Evolutionary conservation across 1,140 invertebrate genomes (phyloP).

Genomic region (Neuroterus valhalla): DNA sequence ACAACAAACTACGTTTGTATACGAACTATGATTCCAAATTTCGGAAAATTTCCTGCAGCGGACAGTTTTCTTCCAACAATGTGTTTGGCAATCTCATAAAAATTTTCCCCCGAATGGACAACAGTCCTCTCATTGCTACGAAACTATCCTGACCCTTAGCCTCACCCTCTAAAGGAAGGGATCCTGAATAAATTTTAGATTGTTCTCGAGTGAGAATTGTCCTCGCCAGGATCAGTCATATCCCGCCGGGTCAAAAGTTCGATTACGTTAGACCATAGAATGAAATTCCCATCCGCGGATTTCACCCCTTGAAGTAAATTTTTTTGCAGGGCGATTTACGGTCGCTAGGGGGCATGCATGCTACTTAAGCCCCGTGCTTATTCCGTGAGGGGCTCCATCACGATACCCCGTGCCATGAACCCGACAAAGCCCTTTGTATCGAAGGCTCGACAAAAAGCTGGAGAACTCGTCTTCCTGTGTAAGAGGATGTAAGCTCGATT

Average conservation of each 20-base stretch:
- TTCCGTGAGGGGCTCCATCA: conserved; percentile 50
- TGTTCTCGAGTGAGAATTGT: conserved; percentile 17
- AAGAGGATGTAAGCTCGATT: conserved; percentile 53
- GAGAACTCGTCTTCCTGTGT: conserved; percentile 52
- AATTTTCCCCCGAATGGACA: too few species aligned
- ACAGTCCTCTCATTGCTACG: too few species aligned
- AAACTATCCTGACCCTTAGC: too few species aligned
- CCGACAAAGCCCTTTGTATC: conserved; percentile 53
- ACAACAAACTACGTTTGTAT: too few species aligned
- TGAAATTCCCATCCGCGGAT: conserved; percentile 54
- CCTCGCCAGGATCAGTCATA: conserved; percentile 13
- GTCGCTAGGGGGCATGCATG: conserved; percentile 45
- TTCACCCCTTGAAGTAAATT: conserved; percentile 44
- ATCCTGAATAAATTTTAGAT: too few species aligned
- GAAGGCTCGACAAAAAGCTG: conserved; percentile 51
- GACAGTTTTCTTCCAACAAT: too few species aligned
- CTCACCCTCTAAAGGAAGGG: too few species aligned
- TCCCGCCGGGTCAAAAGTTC: conserved; percentile 43
- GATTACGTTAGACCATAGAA: conserved; percentile 56
- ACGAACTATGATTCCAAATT: too few species aligned
- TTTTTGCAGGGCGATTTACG: conserved; percentile 46
- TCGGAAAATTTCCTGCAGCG: too few species aligned
- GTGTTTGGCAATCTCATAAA: too few species aligned
- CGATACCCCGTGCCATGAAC: conserved; percentile 31
- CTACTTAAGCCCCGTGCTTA: conserved; percentile 53